A percentile compares a stretch with the other conserved stretches of the same genome.
phyloP scores from a whole-genome alignment of 2,888 invertebrate species.

The Cheilosia scutellata region DNA sequence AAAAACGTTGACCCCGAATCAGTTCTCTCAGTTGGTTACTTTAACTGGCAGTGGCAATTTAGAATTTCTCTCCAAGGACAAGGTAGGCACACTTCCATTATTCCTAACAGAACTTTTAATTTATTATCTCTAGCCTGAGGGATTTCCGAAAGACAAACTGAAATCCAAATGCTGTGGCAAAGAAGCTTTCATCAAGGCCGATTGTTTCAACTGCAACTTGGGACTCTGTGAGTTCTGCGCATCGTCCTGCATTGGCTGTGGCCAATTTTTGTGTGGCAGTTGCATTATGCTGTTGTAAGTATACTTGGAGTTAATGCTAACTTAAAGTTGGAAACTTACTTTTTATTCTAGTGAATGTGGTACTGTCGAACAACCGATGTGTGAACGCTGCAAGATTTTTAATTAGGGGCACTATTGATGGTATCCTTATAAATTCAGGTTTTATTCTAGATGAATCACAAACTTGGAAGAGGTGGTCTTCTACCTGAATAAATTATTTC shows the following conservation, averaged over 20 bases:
- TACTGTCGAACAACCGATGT: slow-evolving; percentile 72
- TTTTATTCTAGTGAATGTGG: slow-evolving; percentile 67
- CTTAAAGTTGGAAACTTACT: neutral
- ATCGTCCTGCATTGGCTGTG: slow-evolving; percentile 74
- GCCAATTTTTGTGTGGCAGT: slow-evolving; percentile 68
- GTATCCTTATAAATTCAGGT: neutral
- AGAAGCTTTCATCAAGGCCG: slow-evolving; percentile 68
- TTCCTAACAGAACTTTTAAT: neutral
- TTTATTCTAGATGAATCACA: neutral
- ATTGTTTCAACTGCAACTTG: slow-evolving; percentile 77
- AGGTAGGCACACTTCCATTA: slow-evolving; percentile 27
- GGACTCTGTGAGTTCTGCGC: slow-evolving; percentile 77
- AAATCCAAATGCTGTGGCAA: slow-evolving; percentile 76
- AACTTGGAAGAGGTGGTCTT: neutral
- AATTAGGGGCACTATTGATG: neutral
- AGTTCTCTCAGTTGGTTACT: slow-evolving; percentile 49
- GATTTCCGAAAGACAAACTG: slow-evolving; percentile 51
- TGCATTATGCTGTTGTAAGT: slow-evolving; percentile 77
- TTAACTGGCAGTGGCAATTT: slow-evolving; percentile 71
- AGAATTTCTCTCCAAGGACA: slow-evolving; percentile 48
- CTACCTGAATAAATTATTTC: neutral
- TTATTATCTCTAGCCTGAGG: slow-evolving; percentile 38
- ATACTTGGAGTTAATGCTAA: neutral
- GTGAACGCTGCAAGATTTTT: slow-evolving; percentile 72
- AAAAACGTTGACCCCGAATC: neutral